A percentile compares a stretch with the other conserved stretches of the same genome.
Evolutionary conservation across 2,113 vertebrate genomes (phyloP).

Genomic region (Nycticorax nycticorax): DNA sequence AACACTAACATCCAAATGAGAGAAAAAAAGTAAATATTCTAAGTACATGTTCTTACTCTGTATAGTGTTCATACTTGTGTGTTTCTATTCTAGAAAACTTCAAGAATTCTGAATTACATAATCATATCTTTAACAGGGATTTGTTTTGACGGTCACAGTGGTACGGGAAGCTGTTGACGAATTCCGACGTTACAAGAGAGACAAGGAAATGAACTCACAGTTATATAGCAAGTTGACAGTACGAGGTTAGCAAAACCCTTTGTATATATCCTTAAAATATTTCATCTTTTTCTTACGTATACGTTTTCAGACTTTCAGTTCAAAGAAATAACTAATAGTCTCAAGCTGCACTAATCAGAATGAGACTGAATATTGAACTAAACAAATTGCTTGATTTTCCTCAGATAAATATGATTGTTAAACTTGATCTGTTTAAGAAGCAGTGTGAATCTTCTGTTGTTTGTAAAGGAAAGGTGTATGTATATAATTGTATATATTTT

Average conservation of each 20-base stretch:
- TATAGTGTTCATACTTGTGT: not conserved
- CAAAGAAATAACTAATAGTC: not conserved
- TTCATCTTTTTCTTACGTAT: not conserved
- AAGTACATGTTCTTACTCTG: not conserved
- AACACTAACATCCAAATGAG: not conserved
- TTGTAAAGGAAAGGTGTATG: not conserved
- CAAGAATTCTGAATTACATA: not conserved
- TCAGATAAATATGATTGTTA: not conserved
- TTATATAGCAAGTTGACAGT: slow-evolving; percentile 95
- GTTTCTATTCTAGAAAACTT: not conserved
- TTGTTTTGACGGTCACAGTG: slow-evolving; percentile 94
- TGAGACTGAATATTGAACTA: not conserved
- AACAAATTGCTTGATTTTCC: not conserved
- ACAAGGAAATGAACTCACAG: slow-evolving; percentile 98
- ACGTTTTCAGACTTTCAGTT: not conserved
- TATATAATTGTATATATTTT: not conserved
- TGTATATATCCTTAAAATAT: not conserved
- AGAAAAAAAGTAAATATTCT: not conserved
- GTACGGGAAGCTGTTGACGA: slow-evolving; percentile 92
- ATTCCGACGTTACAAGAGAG: slow-evolving; percentile 88
- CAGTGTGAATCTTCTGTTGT: not conserved
- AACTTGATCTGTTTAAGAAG: not conserved
- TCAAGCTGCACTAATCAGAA: not conserved
- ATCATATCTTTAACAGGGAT: slow-evolving; percentile 81
- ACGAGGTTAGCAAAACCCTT: slow-evolving; percentile 81